These are phyloP conservation scores for Corbicula japonica DNA, from an alignment of 2,888 invertebrate genomes.

Conservation along the genomic window DNA sequence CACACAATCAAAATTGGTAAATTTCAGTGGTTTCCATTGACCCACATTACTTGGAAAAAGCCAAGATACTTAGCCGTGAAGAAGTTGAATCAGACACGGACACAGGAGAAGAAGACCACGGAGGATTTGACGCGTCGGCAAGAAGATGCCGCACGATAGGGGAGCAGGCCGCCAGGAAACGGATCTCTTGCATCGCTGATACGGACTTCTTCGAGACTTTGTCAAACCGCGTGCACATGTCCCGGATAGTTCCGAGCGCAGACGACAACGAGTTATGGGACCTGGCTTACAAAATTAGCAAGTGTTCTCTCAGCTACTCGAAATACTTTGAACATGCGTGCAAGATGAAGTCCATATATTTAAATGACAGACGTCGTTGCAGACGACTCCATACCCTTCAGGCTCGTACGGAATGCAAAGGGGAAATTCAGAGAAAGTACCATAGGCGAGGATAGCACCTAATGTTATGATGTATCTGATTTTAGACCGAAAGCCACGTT, in stretches of 20 bases:
- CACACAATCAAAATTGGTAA: too few relatives aligned
- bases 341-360: constrained; percentile 64
- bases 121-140: constrained; percentile 69
- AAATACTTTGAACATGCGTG: constrained; percentile 78
- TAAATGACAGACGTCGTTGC: constrained; percentile 54
- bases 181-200: constrained; percentile 74
- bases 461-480: too few relatives aligned
- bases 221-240: constrained; percentile 64
- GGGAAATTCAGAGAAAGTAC: constrained; percentile 43
- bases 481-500: too few relatives aligned
- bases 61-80: constrained; percentile 49
- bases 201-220: constrained; percentile 70
- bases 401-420: constrained; percentile 56
- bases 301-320: constrained; percentile 70
- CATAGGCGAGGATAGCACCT: constrained; percentile 8
- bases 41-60: constrained; percentile 61
- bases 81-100: constrained; percentile 24
- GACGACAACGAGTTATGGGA: constrained; percentile 47
- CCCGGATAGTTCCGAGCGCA: constrained; percentile 12
- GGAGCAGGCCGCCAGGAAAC: constrained; percentile 77
- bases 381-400: constrained; percentile 43
- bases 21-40: constrained; percentile 68
- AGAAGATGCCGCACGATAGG: constrained; percentile 80
- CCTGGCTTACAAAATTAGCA: constrained; percentile 71
- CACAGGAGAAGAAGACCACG: constrained; percentile 57